These are phyloP conservation scores for Tylochromis polylepis DNA, from an alignment of 2,113 vertebrate genomes.

Conservation along the genomic window DNA sequence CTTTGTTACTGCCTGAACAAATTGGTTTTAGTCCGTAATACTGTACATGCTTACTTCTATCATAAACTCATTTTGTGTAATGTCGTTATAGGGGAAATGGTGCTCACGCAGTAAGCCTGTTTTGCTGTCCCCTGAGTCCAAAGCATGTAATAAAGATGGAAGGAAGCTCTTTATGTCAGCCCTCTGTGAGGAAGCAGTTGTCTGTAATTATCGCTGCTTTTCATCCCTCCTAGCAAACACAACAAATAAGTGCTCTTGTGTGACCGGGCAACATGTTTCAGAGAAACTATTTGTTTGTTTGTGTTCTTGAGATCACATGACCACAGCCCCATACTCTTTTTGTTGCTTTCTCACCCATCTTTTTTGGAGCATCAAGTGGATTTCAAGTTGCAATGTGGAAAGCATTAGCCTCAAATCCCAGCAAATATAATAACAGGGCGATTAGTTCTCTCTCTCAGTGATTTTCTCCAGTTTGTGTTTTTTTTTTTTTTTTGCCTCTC, in stretches of 20 bases:
- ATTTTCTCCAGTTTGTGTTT: conserved; percentile 24
- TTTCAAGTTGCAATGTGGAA: conserved; percentile 71
- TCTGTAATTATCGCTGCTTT: conserved; percentile 66
- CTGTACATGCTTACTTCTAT: not conserved
- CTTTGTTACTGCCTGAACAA: not conserved
- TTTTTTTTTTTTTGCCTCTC: conserved; percentile 11
- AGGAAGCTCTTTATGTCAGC: conserved; percentile 60
- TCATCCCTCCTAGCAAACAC: conserved; percentile 53
- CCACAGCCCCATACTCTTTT: not conserved
- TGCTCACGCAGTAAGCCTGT: conserved; percentile 13
- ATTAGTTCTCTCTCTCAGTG: conserved; percentile 56
- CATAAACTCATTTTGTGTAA: not conserved
- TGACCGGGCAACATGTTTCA: conserved; percentile 29
- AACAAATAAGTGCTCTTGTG: conserved; percentile 52
- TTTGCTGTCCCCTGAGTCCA: conserved; percentile 26
- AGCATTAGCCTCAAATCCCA: conserved; percentile 70
- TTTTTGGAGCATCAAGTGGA: conserved; percentile 28
- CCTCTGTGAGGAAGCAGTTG: conserved; percentile 51
- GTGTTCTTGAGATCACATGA: conserved; percentile 48
- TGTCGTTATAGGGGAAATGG: conserved; percentile 22
- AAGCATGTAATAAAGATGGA: conserved; percentile 66
- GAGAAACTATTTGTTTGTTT: conserved; percentile 51
- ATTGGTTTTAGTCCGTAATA: not conserved
- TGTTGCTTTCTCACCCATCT: not conserved
- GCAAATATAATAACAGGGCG: conserved; percentile 73